These are phyloP conservation scores for Zygaena filipendulae DNA, from an alignment of 2,888 invertebrate genomes.

Conservation along the genomic window DNA sequence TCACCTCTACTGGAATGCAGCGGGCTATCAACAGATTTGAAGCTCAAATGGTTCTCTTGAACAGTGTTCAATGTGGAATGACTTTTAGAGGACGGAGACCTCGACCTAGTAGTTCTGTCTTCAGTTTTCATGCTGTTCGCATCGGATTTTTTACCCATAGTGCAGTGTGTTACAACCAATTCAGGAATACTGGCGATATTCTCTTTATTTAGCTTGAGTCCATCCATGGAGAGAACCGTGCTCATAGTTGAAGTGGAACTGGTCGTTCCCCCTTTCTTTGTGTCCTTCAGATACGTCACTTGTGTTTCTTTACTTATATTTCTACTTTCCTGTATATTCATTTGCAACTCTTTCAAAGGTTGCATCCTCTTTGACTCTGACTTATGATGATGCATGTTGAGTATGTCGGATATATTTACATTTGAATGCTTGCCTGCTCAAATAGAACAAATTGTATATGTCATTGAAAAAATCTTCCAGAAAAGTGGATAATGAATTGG, in stretches of 20 bases:
- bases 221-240: conserved; percentile 38
- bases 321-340: conserved; percentile 31
- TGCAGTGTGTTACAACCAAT: conserved; percentile 26
- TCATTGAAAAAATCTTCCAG: too few species aligned
- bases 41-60: conserved; percentile 41
- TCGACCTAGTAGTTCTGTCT: conserved; percentile 28
- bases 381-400: conserved; percentile 33
- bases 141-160: conserved; percentile 11
- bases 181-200: conserved; percentile 25
- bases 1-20: too few species aligned
- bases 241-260: conserved; percentile 40
- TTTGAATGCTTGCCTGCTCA: conserved; percentile 51
- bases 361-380: conserved; percentile 29
- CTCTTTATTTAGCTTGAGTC: conserved; percentile 24
- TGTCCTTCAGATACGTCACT: conserved; percentile 36
- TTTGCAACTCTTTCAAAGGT: conserved; percentile 36
- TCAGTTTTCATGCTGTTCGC: conserved; percentile 15
- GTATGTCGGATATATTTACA: conserved; percentile 41
- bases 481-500: too few species aligned
- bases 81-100: conserved; percentile 46
- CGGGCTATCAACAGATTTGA: conserved; percentile 42
- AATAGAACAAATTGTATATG: too few species aligned
- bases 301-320: conserved; percentile 21
- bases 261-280: conserved; percentile 32
- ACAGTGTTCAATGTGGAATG: conserved; percentile 49